Evolutionary conservation across 2,113 vertebrate genomes (phyloP), one percentile per base, ranked within the genome.

Genomic region (Brienomyrus brachyistius): DNA sequence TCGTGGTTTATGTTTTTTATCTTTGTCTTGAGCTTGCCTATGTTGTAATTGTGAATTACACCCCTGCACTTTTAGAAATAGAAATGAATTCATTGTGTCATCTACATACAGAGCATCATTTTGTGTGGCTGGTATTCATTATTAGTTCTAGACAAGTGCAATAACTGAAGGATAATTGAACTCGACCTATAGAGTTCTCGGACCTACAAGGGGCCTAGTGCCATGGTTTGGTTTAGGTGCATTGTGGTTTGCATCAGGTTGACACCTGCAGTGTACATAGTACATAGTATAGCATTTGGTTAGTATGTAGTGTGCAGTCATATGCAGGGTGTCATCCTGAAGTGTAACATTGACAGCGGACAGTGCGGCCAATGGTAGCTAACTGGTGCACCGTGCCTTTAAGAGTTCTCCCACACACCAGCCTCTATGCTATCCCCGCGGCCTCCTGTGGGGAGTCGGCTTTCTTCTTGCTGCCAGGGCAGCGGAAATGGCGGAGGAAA

Each of bases 401-500:
- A 91, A 92, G 91, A 90, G 91, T 51, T 87, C 84, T 90, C 90
- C 83, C 89, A 88, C 35, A 80, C 4, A 10, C 82, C 23, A 85
- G 82, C 45, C 45, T 50, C 35, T 48, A 5, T 21, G 77, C 77
- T 4, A 19, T 9, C 40, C 35, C 40, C 19, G 8, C 2, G 23
- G 82, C 92, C 93, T 95, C 94, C 70, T 35, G n/a, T 8, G 74
- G 40, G 74, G 74, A 80, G 15, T 80, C 74, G 35, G 93, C 90
- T 86, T 94, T 92, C 92, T 94, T 93, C 95, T 96, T 95, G 95
- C 95, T 96, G 74, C 74, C 35, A 80, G 35, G 74, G 74, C 35
- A 43, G 35, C 74, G 74, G 74, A 80, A 80, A 80, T 80, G 92
- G 95, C 92, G 94, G 94, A 95, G 95, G 95, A 94, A 91, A 93